Evolutionary conservation across 2,888 invertebrate genomes (phyloP), one percentile per base, ranked within the genome.

Genomic region (Himalopsyche kuldschensis): DNA sequence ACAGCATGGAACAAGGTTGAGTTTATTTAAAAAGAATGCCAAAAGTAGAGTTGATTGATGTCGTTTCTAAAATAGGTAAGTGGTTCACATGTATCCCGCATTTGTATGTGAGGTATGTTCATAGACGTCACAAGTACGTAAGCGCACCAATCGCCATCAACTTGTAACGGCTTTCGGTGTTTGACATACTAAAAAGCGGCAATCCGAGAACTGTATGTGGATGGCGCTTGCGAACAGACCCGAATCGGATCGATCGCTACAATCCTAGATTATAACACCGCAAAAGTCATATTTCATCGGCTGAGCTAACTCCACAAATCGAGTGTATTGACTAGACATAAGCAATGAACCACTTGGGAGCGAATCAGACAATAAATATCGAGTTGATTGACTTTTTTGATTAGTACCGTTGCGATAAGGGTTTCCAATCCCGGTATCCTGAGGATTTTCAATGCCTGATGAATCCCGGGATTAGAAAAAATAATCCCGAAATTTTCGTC

Each of bases 101-200:
- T 69, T 69, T 69, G 69, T 69, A 69, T 69, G 69, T 69, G 69
- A 69, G 15, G 69, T 69, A 69, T 69, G 20, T 69, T 69, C 27
- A 30, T 69, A 69, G 69, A 69, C 69, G 69, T 69, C 69, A 69
- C 69, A 69, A 69, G 69, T 27, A 69, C 27, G 30, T 20, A 27
- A 30, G 69, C 69, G 27, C 69, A 69, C 24, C 69, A 69, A 69
- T 69, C 69, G 69, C 69, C 69, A 69, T 69, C 69, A 69, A 69
- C 24, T 69, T 27, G 69, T 69, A 69, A 69, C 69, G 20, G 69
- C 69, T 69, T 69, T 69, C 69, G 69, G 69, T 69, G 69, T 69
- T 69, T 69, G 69, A 69, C 69, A 69, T 69, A 69, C 69, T 69
- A 69, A 69, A 69, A 69, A 69, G 69, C 69, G 69, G 69, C 69